Evolutionary conservation across 2,113 vertebrate genomes (phyloP).

Genomic region (Oreochromis spilurus): DNA sequence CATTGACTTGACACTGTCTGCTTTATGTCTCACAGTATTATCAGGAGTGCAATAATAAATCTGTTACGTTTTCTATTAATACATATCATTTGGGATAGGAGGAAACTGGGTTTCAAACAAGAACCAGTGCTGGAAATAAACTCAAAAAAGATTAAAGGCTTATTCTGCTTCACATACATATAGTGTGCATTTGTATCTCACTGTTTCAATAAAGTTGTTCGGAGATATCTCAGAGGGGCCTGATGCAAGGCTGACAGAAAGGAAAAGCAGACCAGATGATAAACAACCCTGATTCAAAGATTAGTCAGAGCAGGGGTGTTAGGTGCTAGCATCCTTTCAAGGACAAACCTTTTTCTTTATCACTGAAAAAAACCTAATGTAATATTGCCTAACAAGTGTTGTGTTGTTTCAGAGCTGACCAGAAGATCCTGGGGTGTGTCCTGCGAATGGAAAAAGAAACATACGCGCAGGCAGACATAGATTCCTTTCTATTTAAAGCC

Average conservation of each 20-base stretch:
- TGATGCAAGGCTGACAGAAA: background rate
- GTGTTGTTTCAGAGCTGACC: constrained; percentile 42
- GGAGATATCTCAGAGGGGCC: background rate
- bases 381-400: constrained; percentile 15
- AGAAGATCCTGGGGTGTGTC: constrained; percentile 55
- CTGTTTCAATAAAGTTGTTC: background rate
- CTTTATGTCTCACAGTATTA: background rate
- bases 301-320: background rate
- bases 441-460: constrained; percentile 60
- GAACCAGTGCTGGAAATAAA: background rate
- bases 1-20: background rate
- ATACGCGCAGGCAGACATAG: constrained; percentile 40
- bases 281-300: background rate
- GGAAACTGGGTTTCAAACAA: background rate
- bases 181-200: background rate
- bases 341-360: background rate
- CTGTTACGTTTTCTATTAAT: background rate
- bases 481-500: constrained; percentile 70
- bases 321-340: background rate
- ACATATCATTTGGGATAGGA: background rate
- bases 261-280: background rate
- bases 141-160: background rate
- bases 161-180: background rate
- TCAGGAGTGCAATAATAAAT: background rate
- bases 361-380: background rate